phyloP scores from a whole-genome alignment of 1,140 invertebrate genomes.

The Geopemphigus sp. region DNA sequence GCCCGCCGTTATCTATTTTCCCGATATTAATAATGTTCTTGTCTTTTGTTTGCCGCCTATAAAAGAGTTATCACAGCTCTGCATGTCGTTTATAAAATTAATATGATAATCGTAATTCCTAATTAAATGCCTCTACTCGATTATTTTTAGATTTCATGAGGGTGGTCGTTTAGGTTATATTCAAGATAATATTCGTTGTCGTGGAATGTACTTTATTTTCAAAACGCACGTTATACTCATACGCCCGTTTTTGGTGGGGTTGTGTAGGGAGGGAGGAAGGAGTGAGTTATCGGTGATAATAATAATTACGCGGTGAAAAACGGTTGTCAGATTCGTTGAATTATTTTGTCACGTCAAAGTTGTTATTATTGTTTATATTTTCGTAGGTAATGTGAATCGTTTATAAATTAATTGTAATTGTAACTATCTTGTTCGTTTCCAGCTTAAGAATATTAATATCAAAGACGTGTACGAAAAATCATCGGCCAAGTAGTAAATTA shows the following conservation, averaged over 20 bases:
- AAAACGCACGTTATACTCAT: conserved; percentile 19
- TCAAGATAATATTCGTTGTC: neutral
- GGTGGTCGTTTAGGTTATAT: neutral
- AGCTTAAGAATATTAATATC: conserved; percentile 1
- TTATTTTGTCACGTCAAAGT: neutral
- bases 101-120: no score
- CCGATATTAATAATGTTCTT: neutral
- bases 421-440: conserved; percentile 16
- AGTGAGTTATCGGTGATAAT: conserved; percentile 6
- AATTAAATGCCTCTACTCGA: no score
- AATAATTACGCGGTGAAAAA: neutral
- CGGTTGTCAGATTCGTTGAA: neutral
- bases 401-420: neutral
- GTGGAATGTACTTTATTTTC: conserved; percentile 3
- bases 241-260: neutral
- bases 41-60: no score
- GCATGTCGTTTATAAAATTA: neutral
- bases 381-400: neutral
- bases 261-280: neutral
- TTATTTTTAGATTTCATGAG: neutral
- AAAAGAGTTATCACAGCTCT: neutral
- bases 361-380: neutral
- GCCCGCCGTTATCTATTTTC: conserved; percentile 10
- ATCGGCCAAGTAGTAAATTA: neutral
- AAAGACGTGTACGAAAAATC: neutral